Evolutionary conservation across 2,797 vertebrate genomes (phyloP), one percentile per base, ranked within the genome.

Genomic region (Synanceia verrucosa): DNA sequence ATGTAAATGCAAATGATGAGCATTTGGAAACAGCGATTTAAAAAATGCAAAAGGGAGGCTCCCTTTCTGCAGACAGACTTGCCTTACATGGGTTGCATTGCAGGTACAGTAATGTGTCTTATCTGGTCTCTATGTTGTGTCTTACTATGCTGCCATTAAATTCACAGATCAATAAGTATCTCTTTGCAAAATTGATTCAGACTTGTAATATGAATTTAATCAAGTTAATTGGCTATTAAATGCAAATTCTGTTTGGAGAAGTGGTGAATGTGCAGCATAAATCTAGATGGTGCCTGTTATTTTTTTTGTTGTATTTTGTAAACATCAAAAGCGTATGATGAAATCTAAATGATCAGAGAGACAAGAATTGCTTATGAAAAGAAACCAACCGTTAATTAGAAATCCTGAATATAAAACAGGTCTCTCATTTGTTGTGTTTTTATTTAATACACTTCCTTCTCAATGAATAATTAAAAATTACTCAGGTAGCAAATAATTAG

Each of bases 181-280:
- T 78, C 61, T 52, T 28, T 50, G 69, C 77, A 74, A 86, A 82
- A 84, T 86, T 77, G 70, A 82, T 87, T 83, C 77, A 70, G 71
- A 86, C 83, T 86, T 67, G 58, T 73, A 89, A 91, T 80, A 84
- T 85, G 76, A 88, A 91, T 92, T 85, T 87, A 90, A 91, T 93
- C 82, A 91, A 87, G 85, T 86, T 91, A 92, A 93, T 91, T 93
- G 84, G 88, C 90, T 88, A 87, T 87, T 90, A 93, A 92, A 91
- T 85, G 86, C 85, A 89, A 89, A 88, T 76, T 75, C 76, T 91
- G 90, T 91, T 89, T 87, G 70, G 78, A 82, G 73, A n/a, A n/a
- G n/a, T n/a, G n/a, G 53, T 36, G 43, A 87, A 77, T 50, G 79
- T 21, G 73, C 64, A 29, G 65, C 78, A 78, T 88, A 80, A 89